Evolutionary conservation across 2,888 invertebrate genomes (phyloP).

Genomic region (Meiosimyza platycephala): DNA sequence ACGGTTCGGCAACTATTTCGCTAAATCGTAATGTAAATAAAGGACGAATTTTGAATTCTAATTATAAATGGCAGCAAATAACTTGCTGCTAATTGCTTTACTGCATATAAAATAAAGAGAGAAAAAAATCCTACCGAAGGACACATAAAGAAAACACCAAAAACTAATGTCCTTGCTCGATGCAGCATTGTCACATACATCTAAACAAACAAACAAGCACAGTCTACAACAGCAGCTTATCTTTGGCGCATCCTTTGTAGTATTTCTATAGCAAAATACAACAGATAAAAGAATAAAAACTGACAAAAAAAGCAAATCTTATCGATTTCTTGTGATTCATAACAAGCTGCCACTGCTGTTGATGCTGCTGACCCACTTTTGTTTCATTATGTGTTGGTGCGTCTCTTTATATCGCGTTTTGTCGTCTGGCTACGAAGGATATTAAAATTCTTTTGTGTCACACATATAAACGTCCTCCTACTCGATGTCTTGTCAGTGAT

Average conservation of each 20-base stretch:
- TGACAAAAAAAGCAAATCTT: slow-evolving; percentile 30
- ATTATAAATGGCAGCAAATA: too few relatives aligned
- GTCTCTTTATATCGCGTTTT: slow-evolving; percentile 1
- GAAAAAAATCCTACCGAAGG: too few relatives aligned
- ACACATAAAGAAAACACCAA: too few relatives aligned
- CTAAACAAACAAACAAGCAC: too few relatives aligned
- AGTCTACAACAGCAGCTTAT: neutral
- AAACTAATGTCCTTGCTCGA: too few relatives aligned
- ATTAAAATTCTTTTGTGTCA: slow-evolving; percentile 32
- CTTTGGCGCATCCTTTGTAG: slow-evolving; percentile 15
- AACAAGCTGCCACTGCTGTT: neutral
- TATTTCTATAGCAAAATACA: slow-evolving; percentile 23
- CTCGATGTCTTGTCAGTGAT: neutral
- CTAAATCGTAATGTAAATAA: too few relatives aligned
- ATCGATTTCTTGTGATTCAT: slow-evolving; percentile 36
- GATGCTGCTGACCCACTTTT: slow-evolving; percentile 22
- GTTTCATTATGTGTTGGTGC: neutral
- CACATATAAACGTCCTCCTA: slow-evolving; percentile 1
- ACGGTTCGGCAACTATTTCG: too few relatives aligned
- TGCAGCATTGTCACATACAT: too few relatives aligned
- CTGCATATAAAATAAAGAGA: too few relatives aligned
- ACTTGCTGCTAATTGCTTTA: too few relatives aligned
- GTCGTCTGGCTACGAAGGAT: slow-evolving; percentile 22
- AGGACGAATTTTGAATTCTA: too few relatives aligned
- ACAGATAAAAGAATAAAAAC: slow-evolving; percentile 1